Percentiles rank a stretch among this genome's conserved stretches.
These are phyloP conservation scores for Drosophila cognata DNA, from an alignment of 2,888 invertebrate species.

Conservation along the genomic window DNA sequence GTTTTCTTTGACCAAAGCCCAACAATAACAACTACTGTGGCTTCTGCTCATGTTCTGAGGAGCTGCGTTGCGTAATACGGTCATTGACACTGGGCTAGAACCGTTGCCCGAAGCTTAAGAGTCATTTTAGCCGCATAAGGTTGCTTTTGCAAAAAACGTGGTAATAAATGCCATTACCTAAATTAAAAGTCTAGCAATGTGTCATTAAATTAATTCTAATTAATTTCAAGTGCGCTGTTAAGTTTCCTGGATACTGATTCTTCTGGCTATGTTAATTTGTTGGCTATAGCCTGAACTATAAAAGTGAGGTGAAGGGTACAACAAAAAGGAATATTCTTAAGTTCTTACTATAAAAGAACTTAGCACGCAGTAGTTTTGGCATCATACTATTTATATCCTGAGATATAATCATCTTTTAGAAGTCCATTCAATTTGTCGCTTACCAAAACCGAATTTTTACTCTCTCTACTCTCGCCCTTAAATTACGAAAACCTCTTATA, in stretches of 20 bases:
- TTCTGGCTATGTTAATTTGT: neutral
- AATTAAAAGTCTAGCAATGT: conserved; percentile 20
- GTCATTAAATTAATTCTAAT: conserved; percentile 28
- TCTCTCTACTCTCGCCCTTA: neutral
- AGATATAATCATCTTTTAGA: neutral
- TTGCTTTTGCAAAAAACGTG: conserved; percentile 39
- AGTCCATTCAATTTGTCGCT: neutral
- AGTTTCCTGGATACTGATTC: neutral
- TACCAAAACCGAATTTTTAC: neutral
- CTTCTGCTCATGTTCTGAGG: conserved; percentile 47
- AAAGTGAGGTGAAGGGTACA: neutral
- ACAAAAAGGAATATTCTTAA: neutral
- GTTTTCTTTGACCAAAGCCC: conserved; percentile 22
- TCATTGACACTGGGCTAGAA: conserved; percentile 71
- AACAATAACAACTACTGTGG: conserved; percentile 20
- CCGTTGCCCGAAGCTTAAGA: conserved; percentile 51
- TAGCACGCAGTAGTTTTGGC: neutral
- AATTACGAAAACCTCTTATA: neutral
- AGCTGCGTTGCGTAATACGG: conserved; percentile 80
- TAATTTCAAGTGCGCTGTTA: conserved; percentile 1
- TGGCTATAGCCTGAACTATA: neutral
- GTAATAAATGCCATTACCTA: conserved; percentile 10
- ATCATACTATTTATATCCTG: neutral
- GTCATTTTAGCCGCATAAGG: conserved; percentile 35
- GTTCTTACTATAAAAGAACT: neutral